Percentiles rank a stretch among this genome's conserved stretches.
Evolutionary conservation across 2,797 vertebrate genomes (phyloP).

Genomic region (Parauchenoglanis punctatus): DNA sequence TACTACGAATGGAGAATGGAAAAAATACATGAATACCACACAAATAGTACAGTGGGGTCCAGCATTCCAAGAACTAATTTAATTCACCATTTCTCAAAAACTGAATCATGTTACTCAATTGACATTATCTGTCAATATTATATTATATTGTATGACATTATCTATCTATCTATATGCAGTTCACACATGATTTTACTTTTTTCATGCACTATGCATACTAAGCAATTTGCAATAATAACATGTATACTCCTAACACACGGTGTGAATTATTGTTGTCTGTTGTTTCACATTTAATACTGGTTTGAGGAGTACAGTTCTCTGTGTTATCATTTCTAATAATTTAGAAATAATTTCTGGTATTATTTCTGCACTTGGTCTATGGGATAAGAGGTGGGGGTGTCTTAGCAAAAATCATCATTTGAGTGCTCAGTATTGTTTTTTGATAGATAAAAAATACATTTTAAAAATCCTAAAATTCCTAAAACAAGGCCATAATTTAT

Average conservation of each 20-base stretch:
- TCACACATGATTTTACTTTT: not conserved
- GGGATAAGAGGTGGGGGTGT: not conserved
- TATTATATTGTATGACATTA: too few relatives aligned
- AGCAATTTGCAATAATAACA: not conserved
- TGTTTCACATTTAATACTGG: not conserved
- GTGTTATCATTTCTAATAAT: not conserved
- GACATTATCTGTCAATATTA: not conserved
- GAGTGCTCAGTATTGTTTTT: not conserved
- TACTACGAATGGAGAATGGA: not conserved
- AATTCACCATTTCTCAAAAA: not conserved
- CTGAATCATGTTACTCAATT: too few relatives aligned
- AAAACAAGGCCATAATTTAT: not conserved
- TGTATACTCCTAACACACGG: not conserved
- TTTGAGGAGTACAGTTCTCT: not conserved
- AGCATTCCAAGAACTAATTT: not conserved
- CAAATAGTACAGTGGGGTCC: not conserved
- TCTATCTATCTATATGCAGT: not conserved
- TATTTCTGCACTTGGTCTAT: not conserved
- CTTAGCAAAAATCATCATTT: not conserved
- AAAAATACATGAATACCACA: not conserved
- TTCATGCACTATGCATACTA: not conserved
- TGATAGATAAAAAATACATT: not conserved
- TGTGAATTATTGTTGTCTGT: not conserved
- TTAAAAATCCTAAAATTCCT: not conserved
- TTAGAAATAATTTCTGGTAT: too few relatives aligned